Conservation (phyloP, 2,113 vertebrate genomes). For the Physeter macrocephalus region DNA sequence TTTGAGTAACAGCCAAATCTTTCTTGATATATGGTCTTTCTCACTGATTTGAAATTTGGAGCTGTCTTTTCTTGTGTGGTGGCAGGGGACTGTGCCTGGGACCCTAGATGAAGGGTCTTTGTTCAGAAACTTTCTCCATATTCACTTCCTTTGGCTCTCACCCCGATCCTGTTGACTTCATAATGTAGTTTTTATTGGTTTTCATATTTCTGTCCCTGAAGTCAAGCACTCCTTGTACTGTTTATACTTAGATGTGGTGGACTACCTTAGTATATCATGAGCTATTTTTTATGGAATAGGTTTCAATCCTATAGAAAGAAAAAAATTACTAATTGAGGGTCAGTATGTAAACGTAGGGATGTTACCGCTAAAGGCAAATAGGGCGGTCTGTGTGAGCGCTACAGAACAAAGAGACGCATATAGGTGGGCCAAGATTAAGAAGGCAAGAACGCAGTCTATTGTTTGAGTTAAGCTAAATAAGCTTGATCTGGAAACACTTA, state of each 20-base stretch:
- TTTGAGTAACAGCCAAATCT: conserved; percentile 5
- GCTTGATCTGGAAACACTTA: background rate
- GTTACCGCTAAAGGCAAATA: background rate
- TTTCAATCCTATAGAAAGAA: background rate
- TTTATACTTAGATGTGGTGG: background rate
- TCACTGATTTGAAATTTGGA: conserved; percentile 41
- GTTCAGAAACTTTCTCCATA: background rate
- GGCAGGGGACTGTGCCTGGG: background rate
- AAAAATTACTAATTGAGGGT: background rate
- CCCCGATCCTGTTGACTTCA: background rate
- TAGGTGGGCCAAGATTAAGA: background rate
- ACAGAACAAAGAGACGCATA: background rate
- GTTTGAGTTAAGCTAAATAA: background rate
- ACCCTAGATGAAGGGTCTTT: conserved; percentile 18
- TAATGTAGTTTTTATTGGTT: background rate
- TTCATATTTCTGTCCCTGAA: conserved; percentile 17
- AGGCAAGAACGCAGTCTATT: background rate
- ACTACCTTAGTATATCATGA: background rate
- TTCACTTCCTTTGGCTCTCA: background rate
- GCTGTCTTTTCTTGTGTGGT: background rate
- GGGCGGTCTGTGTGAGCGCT: background rate
- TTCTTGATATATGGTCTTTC: conserved; percentile 9
- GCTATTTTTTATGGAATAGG: background rate
- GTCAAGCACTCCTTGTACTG: background rate
- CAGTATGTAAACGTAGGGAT: background rate